Base-by-base conservation (phyloP, 2,888 invertebrate species). In the Tridacna crocea region DNA sequence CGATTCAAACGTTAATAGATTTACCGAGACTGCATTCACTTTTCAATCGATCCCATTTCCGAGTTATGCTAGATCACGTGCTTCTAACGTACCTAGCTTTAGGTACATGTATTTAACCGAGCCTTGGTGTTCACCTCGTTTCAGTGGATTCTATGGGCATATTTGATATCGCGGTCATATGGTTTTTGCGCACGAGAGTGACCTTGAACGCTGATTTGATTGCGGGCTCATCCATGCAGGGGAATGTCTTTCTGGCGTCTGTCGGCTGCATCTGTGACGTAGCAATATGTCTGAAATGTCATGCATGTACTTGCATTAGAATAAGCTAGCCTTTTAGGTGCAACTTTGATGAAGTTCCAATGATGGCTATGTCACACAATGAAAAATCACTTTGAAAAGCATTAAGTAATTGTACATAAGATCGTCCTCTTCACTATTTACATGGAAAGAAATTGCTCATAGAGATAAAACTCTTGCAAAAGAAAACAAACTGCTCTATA, bases 151-250 rank as follows among this genome's bases (percentile, higher is more conserved):
- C 66, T 36, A 87, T 82, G 36, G 88, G 90, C 89, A 90, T 92
- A 74, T 92, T 92, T 6, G 91, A 90, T 11, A 92, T 88, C 4
- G 91, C 84, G 17, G 81, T 81, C 85, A 87, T 88, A 63, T 87
- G 79, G 0, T 65, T 60, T 78, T 90, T 88, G 36, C 91, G 79
- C 10, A 97, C 96, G 10, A 98, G 94, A 24, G 96, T 96, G 13
- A 98, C 96, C 63, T 96, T 96, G 95, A 96, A 98, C 77, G 96
- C 96, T 0, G 98, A 98, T 95, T 98, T 98, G 93, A 98, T 96
- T 51, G 96, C 91, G 4, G 94, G 99, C 92, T 99, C 98, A 94
- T 99, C 99, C 93, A 99, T 98, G 93, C 99, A 99, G 0, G 99
- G 99, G 94, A 98, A 99, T 0, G 98, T 97, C 94, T 97, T 96